Evolutionary conservation across 2,797 vertebrate species (phyloP).

Genomic region (Ctenopoma kingsleyae): DNA sequence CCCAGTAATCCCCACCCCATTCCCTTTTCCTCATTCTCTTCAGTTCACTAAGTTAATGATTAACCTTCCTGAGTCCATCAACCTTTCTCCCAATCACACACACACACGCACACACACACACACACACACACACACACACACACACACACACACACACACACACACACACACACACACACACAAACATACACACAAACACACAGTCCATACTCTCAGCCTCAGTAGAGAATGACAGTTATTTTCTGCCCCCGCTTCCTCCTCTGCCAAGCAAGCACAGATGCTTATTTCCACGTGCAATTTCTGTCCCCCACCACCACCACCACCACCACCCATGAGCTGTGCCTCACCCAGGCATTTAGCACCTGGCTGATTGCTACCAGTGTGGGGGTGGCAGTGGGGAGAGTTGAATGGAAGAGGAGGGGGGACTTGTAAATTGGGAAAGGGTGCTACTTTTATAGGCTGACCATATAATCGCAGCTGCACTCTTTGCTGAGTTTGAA

Average conservation of each 20-base stretch:
- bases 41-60: conserved; percentile 78
- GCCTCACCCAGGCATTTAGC: conserved; percentile 82
- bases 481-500: conserved; percentile 45
- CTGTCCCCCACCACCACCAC: conserved; percentile 15
- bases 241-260: conserved; percentile 82
- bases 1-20: conserved; percentile 2
- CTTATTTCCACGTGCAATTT: conserved; percentile 81
- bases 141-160: conserved; percentile 19
- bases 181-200: conserved; percentile 20
- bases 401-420: conserved; percentile 49
- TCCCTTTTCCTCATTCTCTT: conserved; percentile 51
- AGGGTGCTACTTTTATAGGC: conserved; percentile 64
- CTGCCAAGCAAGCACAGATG: conserved; percentile 83
- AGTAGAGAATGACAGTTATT: conserved; percentile 84
- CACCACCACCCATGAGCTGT: conserved; percentile 62
- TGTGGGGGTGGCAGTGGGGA: conserved; percentile 60
- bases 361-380: conserved; percentile 85
- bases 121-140: conserved; percentile 24
- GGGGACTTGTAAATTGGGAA: conserved; percentile 63
- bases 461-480: conserved; percentile 66
- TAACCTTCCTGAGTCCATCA: conserved; percentile 75
- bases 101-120: conserved; percentile 25
- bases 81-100: conserved; percentile 29
- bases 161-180: conserved; percentile 25
- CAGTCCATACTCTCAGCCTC: conserved; percentile 59